Percentiles rank a stretch among this genome's conserved stretches.
These are phyloP conservation scores for Liopterus haemorrhoidalis DNA, from an alignment of 2,888 invertebrate genomes.

Conservation along the genomic window DNA sequence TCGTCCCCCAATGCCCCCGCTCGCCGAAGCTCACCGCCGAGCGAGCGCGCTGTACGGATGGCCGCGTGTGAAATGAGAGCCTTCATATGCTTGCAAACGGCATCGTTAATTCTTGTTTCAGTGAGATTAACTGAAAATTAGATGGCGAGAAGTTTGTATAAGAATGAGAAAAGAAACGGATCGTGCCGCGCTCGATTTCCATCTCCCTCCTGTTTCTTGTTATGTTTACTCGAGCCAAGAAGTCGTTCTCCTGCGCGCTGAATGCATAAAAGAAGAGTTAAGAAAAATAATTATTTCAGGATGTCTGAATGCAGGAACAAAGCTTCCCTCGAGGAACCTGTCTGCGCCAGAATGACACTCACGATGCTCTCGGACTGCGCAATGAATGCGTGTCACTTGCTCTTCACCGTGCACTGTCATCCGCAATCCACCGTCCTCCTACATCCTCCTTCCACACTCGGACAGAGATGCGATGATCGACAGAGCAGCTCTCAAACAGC, in stretches of 20 bases:
- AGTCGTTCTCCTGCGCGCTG: too few species aligned
- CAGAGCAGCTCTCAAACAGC: too few species aligned
- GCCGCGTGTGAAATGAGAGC: constrained; percentile 36
- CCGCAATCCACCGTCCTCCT: too few species aligned
- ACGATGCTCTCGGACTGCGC: background rate
- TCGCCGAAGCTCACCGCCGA: too few species aligned
- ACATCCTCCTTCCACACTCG: background rate
- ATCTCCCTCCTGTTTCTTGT: constrained; percentile 10
- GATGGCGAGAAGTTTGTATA: constrained; percentile 47
- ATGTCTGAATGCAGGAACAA: constrained; percentile 9
- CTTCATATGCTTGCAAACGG: constrained; percentile 47
- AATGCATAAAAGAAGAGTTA: constrained; percentile 17
- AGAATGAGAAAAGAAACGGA: constrained; percentile 39
- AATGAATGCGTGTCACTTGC: background rate
- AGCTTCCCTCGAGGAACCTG: constrained; percentile 8
- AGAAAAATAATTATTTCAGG: constrained; percentile 20
- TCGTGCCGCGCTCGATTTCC: constrained; percentile 1
- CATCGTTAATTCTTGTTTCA: constrained; percentile 49
- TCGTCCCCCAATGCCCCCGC: too few species aligned
- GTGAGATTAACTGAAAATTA: constrained; percentile 49
- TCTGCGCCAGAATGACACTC: constrained; percentile 7
- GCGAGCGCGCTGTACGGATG: constrained; percentile 36
- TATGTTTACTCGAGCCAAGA: too few species aligned
- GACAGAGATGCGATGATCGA: too few species aligned
- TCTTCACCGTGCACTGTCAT: background rate